Percentiles rank a stretch among this genome's conserved stretches.
Conservation (phyloP, 1,140 invertebrate genomes). For the Procambarus clarkii region DNA sequence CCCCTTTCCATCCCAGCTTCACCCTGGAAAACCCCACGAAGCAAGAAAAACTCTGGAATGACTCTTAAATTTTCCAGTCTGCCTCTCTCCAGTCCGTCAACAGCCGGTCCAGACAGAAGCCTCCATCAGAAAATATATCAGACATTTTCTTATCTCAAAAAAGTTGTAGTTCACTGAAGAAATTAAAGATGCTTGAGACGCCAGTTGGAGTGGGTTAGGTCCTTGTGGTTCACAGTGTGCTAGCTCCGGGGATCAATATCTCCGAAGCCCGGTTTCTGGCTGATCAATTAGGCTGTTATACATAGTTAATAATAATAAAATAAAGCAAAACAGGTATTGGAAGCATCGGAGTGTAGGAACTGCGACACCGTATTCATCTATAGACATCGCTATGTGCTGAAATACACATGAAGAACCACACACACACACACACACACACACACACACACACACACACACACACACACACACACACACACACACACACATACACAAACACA, state of each 20-base stretch:
- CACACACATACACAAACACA: background rate
- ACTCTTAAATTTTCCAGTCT: slow-evolving; percentile 34
- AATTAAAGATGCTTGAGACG: too few species aligned
- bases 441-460: slow-evolving; percentile 25
- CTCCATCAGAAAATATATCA: slow-evolving; percentile 20
- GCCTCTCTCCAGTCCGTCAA: slow-evolving; percentile 4
- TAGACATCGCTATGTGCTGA: too few species aligned
- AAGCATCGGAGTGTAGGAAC: too few species aligned
- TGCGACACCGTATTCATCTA: too few species aligned
- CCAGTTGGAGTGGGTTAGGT: too few species aligned
- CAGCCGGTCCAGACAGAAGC: slow-evolving; percentile 23
- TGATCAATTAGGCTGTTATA: too few species aligned
- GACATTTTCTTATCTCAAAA: slow-evolving; percentile 2
- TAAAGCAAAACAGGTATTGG: too few species aligned
- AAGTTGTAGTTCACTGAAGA: background rate
- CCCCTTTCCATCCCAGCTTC: background rate
- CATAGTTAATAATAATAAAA: too few species aligned
- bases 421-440: slow-evolving; percentile 23
- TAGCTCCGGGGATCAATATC: too few species aligned
- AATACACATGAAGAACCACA: slow-evolving; percentile 6
- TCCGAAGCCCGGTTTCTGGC: too few species aligned
- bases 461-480: slow-evolving; percentile 1
- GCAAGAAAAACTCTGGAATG: slow-evolving; percentile 27
- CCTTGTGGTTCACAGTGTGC: too few species aligned
- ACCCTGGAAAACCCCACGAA: background rate